Conservation (phyloP, 2,888 invertebrate species). For the Melangyna quadrimaculata region DNA sequence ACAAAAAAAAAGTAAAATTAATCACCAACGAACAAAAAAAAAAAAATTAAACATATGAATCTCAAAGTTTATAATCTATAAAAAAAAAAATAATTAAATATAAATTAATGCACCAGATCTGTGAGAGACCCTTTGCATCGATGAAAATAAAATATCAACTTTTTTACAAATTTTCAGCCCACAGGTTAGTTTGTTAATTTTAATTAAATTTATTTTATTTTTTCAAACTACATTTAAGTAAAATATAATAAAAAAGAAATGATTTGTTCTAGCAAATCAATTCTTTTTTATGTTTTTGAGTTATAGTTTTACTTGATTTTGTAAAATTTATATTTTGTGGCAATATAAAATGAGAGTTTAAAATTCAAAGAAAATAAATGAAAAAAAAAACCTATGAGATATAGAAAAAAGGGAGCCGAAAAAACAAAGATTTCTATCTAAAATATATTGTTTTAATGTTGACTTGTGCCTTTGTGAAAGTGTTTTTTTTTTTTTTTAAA, state of each 20-base stretch:
- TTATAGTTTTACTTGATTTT: conserved; percentile 70
- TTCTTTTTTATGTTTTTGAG: conserved; percentile 46
- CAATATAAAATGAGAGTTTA: conserved; percentile 6
- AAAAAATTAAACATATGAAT: conserved; percentile 37
- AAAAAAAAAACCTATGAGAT: conserved; percentile 7
- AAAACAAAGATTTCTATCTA: conserved; percentile 67
- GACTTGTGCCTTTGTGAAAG: conserved; percentile 81
- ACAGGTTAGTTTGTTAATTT: conserved; percentile 78
- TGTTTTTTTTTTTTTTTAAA: conserved; percentile 54
- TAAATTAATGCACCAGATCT: conserved; percentile 30
- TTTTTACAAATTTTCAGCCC: conserved; percentile 76
- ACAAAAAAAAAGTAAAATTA: conserved; percentile 2
- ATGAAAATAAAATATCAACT: conserved; percentile 62
- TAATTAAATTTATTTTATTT: conserved; percentile 21
- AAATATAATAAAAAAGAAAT: conserved; percentile 41
- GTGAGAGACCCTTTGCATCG: conserved; percentile 74
- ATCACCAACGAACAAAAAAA: conserved; percentile 45
- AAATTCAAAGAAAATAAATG: neutral
- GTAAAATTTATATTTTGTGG: conserved; percentile 29
- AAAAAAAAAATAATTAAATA: conserved; percentile 16
- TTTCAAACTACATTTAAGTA: conserved; percentile 42
- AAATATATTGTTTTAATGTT: conserved; percentile 79
- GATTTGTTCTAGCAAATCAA: conserved; percentile 36
- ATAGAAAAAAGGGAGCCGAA: conserved; percentile 31
- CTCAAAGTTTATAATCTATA: conserved; percentile 53